A percentile compares a stretch with the other conserved stretches of the same genome.
Conservation (phyloP, 2,797 vertebrate genomes). For the Darevskia mixta region DNA sequence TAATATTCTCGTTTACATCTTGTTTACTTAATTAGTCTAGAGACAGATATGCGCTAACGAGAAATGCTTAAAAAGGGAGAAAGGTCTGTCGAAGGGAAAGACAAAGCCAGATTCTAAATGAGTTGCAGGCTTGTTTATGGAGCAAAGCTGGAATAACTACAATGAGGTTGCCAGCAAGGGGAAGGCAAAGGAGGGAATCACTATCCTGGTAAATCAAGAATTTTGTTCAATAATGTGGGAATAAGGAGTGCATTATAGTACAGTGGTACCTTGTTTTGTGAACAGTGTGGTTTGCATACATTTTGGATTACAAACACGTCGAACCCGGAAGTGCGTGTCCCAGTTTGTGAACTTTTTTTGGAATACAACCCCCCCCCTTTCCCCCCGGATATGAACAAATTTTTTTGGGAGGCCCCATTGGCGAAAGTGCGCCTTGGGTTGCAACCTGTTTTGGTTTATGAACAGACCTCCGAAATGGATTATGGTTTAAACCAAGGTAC, state of each 20-base stretch:
- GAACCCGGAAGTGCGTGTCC: too few relatives aligned
- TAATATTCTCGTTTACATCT: slow-evolving; percentile 45
- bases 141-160: slow-evolving; percentile 16
- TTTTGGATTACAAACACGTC: too few relatives aligned
- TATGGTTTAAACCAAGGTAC: too few relatives aligned
- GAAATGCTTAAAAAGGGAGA: slow-evolving; percentile 34
- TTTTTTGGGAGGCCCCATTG: too few relatives aligned
- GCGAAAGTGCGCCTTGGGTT: too few relatives aligned
- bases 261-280: too few relatives aligned
- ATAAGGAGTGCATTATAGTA: not conserved
- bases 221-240: not conserved
- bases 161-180: not conserved
- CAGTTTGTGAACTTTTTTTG: too few relatives aligned
- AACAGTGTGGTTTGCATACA: too few relatives aligned
- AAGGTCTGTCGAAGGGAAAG: slow-evolving; percentile 28
- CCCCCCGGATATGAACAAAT: too few relatives aligned
- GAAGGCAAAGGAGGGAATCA: not conserved
- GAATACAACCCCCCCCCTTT: too few relatives aligned
- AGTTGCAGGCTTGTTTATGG: not conserved
- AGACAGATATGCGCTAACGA: slow-evolving; percentile 56
- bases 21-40: slow-evolving; percentile 55
- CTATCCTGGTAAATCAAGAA: not conserved
- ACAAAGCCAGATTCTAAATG: slow-evolving; percentile 14
- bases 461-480: too few relatives aligned
- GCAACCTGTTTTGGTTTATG: too few relatives aligned